A percentile compares a stretch with the other conserved stretches of the same genome.
Conservation (phyloP, 2,888 invertebrate genomes). For the Caenorhabditis imperialis region DNA sequence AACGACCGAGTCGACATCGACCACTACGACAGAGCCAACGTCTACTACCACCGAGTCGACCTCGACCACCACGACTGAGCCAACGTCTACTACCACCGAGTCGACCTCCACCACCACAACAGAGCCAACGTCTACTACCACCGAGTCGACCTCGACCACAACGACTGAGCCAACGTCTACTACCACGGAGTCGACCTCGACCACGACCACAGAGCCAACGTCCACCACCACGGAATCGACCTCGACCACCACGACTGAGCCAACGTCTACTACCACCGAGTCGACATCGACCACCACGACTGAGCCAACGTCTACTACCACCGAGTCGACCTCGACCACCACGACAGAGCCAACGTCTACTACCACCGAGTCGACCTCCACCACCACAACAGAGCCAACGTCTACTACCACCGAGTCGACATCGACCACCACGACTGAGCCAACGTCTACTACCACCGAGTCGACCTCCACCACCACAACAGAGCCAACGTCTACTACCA, state of each 20-base stretch:
- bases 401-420: neutral
- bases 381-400: constrained; percentile 1
- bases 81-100: too few species aligned
- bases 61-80: too few species aligned
- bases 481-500: too few species aligned
- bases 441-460: neutral
- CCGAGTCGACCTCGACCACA: neutral
- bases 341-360: too few species aligned
- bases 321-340: too few species aligned
- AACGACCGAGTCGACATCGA: too few species aligned
- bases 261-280: neutral
- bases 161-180: neutral
- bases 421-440: neutral
- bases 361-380: neutral
- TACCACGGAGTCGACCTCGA: neutral
- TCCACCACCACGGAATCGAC: constrained; percentile 1
- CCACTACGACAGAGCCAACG: too few species aligned
- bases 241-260: neutral
- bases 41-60: too few species aligned
- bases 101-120: too few species aligned
- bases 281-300: too few species aligned
- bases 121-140: neutral
- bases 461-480: too few species aligned
- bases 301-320: too few species aligned
- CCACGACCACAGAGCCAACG: neutral